Percentiles rank a stretch among this genome's conserved stretches.
phyloP scores from a whole-genome alignment of 2,113 vertebrate genomes.

The Dermatemys mawii region DNA sequence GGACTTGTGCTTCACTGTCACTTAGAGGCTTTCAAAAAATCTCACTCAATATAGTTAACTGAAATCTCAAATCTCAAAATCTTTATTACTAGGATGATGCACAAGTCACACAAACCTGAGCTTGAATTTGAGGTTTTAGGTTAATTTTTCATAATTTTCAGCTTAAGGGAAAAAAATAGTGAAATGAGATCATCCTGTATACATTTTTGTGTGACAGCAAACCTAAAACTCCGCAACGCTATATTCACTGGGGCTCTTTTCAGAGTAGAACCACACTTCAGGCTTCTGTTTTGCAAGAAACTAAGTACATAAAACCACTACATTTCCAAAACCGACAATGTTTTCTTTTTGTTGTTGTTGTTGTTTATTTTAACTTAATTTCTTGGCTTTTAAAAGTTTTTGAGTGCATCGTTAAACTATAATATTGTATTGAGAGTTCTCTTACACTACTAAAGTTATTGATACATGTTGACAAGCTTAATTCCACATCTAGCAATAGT shows the following conservation, averaged over 20 bases:
- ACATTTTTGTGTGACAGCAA: neutral
- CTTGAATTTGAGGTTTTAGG: neutral
- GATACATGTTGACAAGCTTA: neutral
- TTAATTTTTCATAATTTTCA: neutral
- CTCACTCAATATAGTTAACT: neutral
- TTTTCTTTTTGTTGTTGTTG: neutral
- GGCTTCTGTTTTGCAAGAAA: neutral
- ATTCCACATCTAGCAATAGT: neutral
- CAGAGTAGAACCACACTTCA: neutral
- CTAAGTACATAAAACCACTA: neutral
- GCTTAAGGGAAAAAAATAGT: neutral
- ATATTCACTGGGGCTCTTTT: neutral
- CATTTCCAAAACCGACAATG: neutral
- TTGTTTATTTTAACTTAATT: neutral
- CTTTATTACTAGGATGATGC: neutral
- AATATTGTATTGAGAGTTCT: neutral
- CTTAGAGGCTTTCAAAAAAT: neutral
- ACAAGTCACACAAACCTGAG: neutral
- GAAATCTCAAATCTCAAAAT: neutral
- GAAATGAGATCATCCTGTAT: neutral
- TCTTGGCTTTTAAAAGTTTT: accelerated
- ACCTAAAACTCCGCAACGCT: neutral
- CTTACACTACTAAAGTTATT: neutral
- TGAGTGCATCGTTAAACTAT: neutral
- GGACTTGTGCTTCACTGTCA: neutral